phyloP scores from a whole-genome alignment of 2,113 vertebrate species.

The Leptobrachium ailaonicum region DNA sequence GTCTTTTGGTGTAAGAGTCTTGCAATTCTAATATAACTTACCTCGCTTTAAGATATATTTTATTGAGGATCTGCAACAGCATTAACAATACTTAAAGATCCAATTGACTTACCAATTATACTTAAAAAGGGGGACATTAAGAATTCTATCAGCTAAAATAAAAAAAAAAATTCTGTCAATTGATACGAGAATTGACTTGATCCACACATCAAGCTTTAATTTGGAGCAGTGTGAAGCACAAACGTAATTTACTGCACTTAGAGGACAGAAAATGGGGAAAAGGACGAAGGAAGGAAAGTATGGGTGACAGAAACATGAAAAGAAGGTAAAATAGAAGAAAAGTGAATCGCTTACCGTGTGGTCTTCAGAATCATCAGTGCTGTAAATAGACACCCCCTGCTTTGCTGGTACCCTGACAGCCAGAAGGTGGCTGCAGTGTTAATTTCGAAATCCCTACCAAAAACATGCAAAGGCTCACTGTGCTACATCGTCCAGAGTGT shows the following conservation, averaged over 20 bases:
- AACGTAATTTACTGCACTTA: constrained; percentile 36
- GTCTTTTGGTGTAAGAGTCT: not conserved
- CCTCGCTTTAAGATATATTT: constrained; percentile 73
- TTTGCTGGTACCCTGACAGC: constrained; percentile 86
- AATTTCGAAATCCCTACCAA: constrained; percentile 79
- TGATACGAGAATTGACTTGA: not conserved
- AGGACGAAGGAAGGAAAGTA: constrained; percentile 49
- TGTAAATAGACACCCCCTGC: constrained; percentile 98
- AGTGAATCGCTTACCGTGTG: constrained; percentile 83
- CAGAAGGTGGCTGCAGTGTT: constrained; percentile 77
- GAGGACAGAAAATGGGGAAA: constrained; percentile 18
- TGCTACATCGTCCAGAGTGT: constrained; percentile 63
- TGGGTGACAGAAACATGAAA: constrained; percentile 51
- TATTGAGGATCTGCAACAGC: constrained; percentile 61
- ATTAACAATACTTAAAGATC: constrained; percentile 66
- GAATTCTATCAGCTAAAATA: not conserved
- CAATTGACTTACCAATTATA: not conserved
- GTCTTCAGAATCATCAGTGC: constrained; percentile 96
- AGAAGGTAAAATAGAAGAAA: constrained; percentile 65
- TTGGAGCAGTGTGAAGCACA: not conserved
- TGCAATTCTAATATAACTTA: constrained; percentile 63
- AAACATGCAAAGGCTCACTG: constrained; percentile 92
- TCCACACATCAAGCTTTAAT: not conserved
- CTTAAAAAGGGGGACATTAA: constrained; percentile 11
- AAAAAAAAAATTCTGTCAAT: no score